Conservation (phyloP, 2,888 invertebrate genomes). For the Caenorhabditis japonica region DNA sequence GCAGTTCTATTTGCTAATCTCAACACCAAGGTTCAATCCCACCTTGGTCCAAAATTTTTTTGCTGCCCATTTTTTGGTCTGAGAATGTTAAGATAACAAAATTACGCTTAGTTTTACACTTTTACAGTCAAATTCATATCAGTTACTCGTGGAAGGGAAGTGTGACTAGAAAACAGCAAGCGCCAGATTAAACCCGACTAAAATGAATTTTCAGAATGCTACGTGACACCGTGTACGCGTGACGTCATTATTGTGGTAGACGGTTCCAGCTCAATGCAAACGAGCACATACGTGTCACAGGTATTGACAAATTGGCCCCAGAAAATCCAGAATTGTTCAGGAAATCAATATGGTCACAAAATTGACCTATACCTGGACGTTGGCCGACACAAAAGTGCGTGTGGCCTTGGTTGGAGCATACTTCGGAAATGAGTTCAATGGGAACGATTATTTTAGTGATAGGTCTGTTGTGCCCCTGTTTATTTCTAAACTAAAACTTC, state of each 20-base stretch:
- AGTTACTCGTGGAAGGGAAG: no score
- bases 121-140: no score
- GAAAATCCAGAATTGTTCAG: no score
- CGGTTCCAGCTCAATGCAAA: constrained; percentile 50
- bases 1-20: no score
- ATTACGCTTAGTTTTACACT: no score
- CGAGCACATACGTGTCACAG: constrained; percentile 45
- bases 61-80: no score
- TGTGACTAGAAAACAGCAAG: no score
- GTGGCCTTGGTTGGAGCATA: constrained; percentile 48
- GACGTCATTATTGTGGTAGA: constrained; percentile 50
- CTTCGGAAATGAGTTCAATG: constrained; percentile 49
- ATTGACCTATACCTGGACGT: constrained; percentile 39
- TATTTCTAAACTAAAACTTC: background rate
- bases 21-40: no score
- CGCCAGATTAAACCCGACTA: no score
- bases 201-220: constrained; percentile 46
- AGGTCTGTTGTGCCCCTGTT: constrained; percentile 13
- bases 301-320: no score
- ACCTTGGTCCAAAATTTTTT: no score
- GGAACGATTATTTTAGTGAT: constrained; percentile 46
- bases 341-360: constrained; percentile 43
- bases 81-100: no score
- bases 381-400: constrained; percentile 31
- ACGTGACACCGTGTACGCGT: constrained; percentile 53